Percentiles rank a stretch among this genome's conserved stretches.
Conservation (phyloP, 2,797 vertebrate genomes). For the Sebastes glaucus region DNA sequence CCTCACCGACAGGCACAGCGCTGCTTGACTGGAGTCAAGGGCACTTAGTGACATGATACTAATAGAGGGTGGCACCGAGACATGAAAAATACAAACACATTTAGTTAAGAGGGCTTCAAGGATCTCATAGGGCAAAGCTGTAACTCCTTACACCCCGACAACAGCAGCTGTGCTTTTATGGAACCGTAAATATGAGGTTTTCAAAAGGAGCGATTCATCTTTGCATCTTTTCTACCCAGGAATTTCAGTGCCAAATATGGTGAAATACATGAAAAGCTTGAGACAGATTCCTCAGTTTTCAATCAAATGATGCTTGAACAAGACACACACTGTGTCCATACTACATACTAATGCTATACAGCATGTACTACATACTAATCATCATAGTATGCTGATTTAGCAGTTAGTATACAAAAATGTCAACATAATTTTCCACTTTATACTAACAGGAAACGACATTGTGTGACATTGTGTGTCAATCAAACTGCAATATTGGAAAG, state of each 20-base stretch:
- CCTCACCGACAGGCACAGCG: constrained; percentile 30
- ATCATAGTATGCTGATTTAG: not conserved
- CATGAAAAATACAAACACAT: constrained; percentile 71
- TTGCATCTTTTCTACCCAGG: not conserved
- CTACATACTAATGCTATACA: not conserved
- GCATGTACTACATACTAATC: not conserved
- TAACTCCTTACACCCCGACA: constrained; percentile 36
- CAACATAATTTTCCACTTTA: not conserved
- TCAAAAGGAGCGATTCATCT: constrained; percentile 8
- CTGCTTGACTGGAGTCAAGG: constrained; percentile 61
- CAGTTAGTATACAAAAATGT: not conserved
- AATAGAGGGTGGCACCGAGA: constrained; percentile 66
- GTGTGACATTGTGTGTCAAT: not conserved
- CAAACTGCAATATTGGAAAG: not conserved
- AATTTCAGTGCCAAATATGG: not conserved
- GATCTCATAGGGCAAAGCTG: constrained; percentile 62
- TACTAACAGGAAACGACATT: not conserved
- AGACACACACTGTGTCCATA: not conserved
- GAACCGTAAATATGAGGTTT: constrained; percentile 41
- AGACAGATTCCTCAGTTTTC: not conserved
- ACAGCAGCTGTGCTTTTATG: constrained; percentile 44
- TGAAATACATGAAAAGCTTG: constrained; percentile 25
- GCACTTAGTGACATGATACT: constrained; percentile 68
- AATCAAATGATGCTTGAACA: not conserved
- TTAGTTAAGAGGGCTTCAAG: constrained; percentile 68